Conservation (phyloP, 2,888 invertebrate species). For the Pinctada fucata region DNA sequence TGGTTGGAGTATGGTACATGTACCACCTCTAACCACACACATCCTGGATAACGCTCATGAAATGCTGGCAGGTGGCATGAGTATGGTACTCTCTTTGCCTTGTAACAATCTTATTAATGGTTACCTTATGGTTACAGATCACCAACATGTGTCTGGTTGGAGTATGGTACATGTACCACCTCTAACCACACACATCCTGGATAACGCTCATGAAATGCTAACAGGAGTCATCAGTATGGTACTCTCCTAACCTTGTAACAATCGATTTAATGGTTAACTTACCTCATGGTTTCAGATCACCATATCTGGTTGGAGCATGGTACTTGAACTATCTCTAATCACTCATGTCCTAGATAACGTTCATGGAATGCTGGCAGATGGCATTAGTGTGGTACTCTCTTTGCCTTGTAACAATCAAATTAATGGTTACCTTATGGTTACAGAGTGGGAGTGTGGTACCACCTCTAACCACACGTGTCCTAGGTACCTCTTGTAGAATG, state of each 20-base stretch:
- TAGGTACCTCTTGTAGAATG: too few relatives aligned
- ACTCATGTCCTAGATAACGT: too few relatives aligned
- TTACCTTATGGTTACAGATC: conserved; percentile 39
- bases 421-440: too few relatives aligned
- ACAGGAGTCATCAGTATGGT: conserved; percentile 51
- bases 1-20: conserved; percentile 19
- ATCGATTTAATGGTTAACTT: not conserved
- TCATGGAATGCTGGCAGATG: too few relatives aligned
- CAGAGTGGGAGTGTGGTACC: too few relatives aligned
- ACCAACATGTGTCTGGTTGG: conserved; percentile 48
- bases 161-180: conserved; percentile 41
- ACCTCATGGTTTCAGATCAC: conserved; percentile 46
- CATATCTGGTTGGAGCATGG: conserved; percentile 41
- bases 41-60: not conserved
- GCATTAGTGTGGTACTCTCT: too few relatives aligned
- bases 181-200: conserved; percentile 56
- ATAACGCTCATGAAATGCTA: conserved; percentile 52
- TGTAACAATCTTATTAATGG: not conserved
- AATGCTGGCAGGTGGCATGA: too few relatives aligned
- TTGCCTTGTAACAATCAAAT: too few relatives aligned
- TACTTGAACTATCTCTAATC: too few relatives aligned
- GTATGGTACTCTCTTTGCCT: too few relatives aligned
- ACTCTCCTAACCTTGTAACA: too few relatives aligned
- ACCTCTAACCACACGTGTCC: too few relatives aligned
- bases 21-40: conserved; percentile 57